Evolutionary conservation across 2,888 invertebrate species (phyloP).

Genomic region (Osedax frankpressi): DNA sequence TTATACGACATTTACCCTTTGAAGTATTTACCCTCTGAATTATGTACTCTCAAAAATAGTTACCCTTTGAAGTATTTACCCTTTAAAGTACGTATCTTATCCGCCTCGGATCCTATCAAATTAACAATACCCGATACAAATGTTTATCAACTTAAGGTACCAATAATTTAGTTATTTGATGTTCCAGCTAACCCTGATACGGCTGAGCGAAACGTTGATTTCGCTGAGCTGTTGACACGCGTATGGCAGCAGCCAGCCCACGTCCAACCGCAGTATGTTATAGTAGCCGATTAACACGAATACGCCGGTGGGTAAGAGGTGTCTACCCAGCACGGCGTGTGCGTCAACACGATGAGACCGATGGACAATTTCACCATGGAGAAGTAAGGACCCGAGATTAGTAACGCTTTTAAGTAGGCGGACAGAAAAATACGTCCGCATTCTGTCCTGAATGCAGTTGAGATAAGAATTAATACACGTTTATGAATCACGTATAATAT

Average conservation of each 20-base stretch:
- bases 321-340: slow-evolving; percentile 55
- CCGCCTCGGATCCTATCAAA: too few relatives aligned
- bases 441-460: background rate
- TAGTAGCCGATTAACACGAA: slow-evolving; percentile 72
- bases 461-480: too few relatives aligned
- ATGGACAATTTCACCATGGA: slow-evolving; percentile 67
- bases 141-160: too few relatives aligned
- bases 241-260: background rate
- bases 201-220: background rate
- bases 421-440: slow-evolving; percentile 32
- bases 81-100: too few relatives aligned
- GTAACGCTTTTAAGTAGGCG: slow-evolving; percentile 49
- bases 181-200: background rate
- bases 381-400: slow-evolving; percentile 56
- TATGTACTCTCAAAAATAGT: too few relatives aligned
- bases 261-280: slow-evolving; percentile 61
- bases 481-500: too few relatives aligned
- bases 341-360: slow-evolving; percentile 66
- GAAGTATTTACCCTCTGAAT: too few relatives aligned
- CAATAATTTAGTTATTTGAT: too few relatives aligned
- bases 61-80: too few relatives aligned
- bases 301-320: slow-evolving; percentile 56
- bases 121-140: too few relatives aligned
- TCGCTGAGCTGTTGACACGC: background rate
- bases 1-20: too few relatives aligned